phyloP scores from a whole-genome alignment of 1,140 invertebrate genomes.

The Drosophila athabasca region DNA sequence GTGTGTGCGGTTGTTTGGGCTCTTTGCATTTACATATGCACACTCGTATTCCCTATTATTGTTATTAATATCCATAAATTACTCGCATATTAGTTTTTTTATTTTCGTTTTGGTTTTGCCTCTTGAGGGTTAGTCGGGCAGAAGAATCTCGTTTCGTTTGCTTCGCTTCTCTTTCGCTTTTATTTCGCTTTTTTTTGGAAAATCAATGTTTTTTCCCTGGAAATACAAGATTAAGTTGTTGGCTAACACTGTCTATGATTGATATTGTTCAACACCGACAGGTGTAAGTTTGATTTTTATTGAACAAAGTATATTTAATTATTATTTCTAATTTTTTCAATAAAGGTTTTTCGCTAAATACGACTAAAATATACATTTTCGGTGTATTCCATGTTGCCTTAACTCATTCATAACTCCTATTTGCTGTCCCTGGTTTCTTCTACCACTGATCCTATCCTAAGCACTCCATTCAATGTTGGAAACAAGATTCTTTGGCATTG shows the following conservation, averaged over 20 bases:
- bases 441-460: too few relatives aligned
- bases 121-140: not conserved
- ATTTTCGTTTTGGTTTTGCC: constrained; percentile 14
- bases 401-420: too few relatives aligned
- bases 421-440: too few relatives aligned
- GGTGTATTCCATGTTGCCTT: too few relatives aligned
- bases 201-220: not conserved
- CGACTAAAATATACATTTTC: too few relatives aligned
- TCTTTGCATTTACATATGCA: constrained; percentile 66
- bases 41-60: constrained; percentile 53
- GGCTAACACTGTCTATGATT: not conserved
- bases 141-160: not conserved
- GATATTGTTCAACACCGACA: not conserved
- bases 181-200: constrained; percentile 14
- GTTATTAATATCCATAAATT: constrained; percentile 79
- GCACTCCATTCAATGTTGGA: too few relatives aligned
- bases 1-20: constrained; percentile 32
- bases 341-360: too few relatives aligned
- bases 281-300: too few relatives aligned
- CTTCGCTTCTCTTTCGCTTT: not conserved
- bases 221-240: not conserved
- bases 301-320: too few relatives aligned
- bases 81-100: constrained; percentile 12
- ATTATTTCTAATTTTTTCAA: too few relatives aligned
- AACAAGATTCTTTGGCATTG: too few relatives aligned